Evolutionary conservation across 2,888 invertebrate genomes (phyloP), one percentile per base, ranked within the genome.

Genomic region (Leptothorax acervorum): DNA sequence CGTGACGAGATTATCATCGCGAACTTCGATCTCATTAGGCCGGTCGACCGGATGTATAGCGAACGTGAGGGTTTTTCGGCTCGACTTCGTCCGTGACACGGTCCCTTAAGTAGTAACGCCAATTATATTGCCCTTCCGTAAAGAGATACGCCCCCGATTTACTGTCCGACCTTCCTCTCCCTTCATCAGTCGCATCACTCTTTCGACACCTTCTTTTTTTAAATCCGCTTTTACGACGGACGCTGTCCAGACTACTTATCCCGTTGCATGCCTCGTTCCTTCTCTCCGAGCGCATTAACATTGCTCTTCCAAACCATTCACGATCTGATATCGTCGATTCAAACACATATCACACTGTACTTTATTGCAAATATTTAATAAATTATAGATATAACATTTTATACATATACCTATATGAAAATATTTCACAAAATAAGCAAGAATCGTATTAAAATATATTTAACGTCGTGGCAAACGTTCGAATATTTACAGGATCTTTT

Each of bases 101-200:
- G 23, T 48, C 62, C 60, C 42, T 63, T 71, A 39, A 57, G 66
- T 70, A 66, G 48, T 84, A 63, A 55, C 28, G 79, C 53, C 82
- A 87, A 84, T 88, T 86, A 87, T 86, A 87, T 79, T 66, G 28
- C 48, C 55, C 51, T 79, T 76, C 79, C 48, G 55, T 11, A 57
- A 82, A 73, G 53, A 71, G 53, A 60, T 39, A 75, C 53, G 48
- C 70, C 87, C 57, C 70, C 57, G 45, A 85, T 65, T 79, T 83
- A 57, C 35, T 23, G n/a, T 9, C 23, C 70, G 82, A 76, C 71
- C 60, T 76, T 82, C 12, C 28, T 83, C 3, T 48, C 23, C 66
- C 5, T 18, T 48, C 60, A 28, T 31, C 65, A 53, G 60, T 66
- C 45, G 42, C 60, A 66, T 63, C 53, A 31, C 35, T 60, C 66